Evolutionary conservation across 2,888 invertebrate genomes (phyloP), one percentile per base, ranked within the genome.

Genomic region (Dyspetes luteomarginatus): DNA sequence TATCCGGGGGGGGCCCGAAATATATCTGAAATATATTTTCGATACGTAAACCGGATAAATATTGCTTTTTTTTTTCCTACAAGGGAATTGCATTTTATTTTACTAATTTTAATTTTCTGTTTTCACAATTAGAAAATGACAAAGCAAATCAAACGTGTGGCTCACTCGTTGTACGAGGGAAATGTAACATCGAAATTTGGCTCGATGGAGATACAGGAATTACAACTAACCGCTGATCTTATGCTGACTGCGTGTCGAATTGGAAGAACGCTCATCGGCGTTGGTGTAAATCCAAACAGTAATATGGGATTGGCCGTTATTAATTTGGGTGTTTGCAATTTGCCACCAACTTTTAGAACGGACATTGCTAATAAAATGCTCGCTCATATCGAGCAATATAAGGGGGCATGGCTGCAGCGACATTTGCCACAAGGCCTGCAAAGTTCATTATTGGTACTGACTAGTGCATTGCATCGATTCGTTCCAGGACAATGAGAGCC

Each of bases 331-430:
- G 93, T 95, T 7, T 92, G 93, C 72, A 94, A 95, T 90, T 90
- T 95, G n/a, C 93, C 94, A 17, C 93, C 94, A 12, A 94, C 94
- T 15, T 93, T 94, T 43, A 92, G 94, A 81, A 95, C 95, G n/a
- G 95, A 95, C 86, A 92, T 95, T 83, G 95, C 95, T 17, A 95
- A 95, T 90, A 94, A 93, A 86, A 91, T 94, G 87, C 88, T 94
- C 58, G 93, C 93, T 72, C 90, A 94, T 74, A 93, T 93, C 76
- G 94, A 94, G 83, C 93, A 93, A 76, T 94, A 93, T 85, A 93
- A 93, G 84, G 92, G 93, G 48, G 92, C 93, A 15, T 94, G 94
- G 94, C 86, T 93, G 36, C 92, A 93, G 79, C 90, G 93, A 68
- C 93, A 94, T 84, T 91, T 93, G 79, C 93, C 93, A 0, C 92